Evolutionary conservation across 2,113 vertebrate genomes (phyloP).

Genomic region (Empidonax traillii): DNA sequence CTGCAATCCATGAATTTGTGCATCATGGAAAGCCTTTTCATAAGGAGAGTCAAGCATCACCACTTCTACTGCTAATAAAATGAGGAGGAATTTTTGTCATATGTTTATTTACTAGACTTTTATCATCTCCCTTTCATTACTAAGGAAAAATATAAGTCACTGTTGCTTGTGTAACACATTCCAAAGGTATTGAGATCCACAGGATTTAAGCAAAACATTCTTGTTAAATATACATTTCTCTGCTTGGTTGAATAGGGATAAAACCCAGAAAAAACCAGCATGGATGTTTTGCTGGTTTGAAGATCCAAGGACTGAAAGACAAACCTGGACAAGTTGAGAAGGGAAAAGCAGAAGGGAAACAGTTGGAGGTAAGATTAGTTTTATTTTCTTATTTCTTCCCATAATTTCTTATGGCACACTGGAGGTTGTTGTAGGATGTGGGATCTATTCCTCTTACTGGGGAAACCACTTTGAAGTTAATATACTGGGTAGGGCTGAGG

Average conservation of each 20-base stretch:
- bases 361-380: background rate
- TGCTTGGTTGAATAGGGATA: background rate
- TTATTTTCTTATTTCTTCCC: background rate
- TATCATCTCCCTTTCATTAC: background rate
- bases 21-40: background rate
- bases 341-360: background rate
- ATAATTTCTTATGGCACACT: background rate
- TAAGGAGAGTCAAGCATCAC: background rate
- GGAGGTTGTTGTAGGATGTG: background rate
- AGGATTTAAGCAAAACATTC: background rate
- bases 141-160: background rate
- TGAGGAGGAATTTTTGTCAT: background rate
- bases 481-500: background rate
- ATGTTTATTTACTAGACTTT: background rate
- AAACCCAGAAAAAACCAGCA: background rate
- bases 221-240: background rate
- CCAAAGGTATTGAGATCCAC: background rate
- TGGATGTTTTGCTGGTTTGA: background rate
- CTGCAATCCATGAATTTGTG: background rate
- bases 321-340: background rate
- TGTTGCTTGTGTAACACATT: background rate
- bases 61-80: background rate
- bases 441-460: background rate
- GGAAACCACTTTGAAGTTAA: background rate
- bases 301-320: fast-evolving